Evolutionary conservation across 2,797 vertebrate genomes (phyloP).

Genomic region (Paedocypris micromegethes): DNA sequence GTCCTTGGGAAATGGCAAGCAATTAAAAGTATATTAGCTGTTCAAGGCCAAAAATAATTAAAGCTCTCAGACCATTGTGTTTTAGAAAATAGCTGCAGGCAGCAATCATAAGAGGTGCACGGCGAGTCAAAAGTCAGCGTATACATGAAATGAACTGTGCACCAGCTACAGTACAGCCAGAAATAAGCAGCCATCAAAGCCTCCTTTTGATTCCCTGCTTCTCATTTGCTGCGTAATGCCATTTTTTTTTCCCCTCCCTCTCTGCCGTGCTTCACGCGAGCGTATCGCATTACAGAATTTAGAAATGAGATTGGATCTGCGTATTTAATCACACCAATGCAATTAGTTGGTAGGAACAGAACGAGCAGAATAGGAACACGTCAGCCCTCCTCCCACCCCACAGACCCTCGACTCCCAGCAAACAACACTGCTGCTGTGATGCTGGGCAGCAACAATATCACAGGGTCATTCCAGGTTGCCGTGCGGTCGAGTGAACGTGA

Average conservation of each 20-base stretch:
- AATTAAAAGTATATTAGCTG: slow-evolving; percentile 65
- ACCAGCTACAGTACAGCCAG: slow-evolving; percentile 21
- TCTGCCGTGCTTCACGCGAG: slow-evolving; percentile 24
- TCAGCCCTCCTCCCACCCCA: background rate
- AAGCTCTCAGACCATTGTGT: slow-evolving; percentile 58
- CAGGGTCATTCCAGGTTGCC: slow-evolving; percentile 1
- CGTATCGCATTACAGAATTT: slow-evolving; percentile 34
- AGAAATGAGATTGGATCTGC: slow-evolving; percentile 48
- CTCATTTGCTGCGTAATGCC: slow-evolving; percentile 31
- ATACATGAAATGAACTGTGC: slow-evolving; percentile 32
- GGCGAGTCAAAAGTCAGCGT: slow-evolving; percentile 34
- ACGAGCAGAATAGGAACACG: slow-evolving; percentile 26
- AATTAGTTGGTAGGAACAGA: slow-evolving; percentile 36
- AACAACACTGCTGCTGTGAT: background rate
- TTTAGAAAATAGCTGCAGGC: slow-evolving; percentile 56
- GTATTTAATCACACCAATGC: slow-evolving; percentile 46
- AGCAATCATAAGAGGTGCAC: slow-evolving; percentile 49
- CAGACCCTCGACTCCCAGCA: background rate
- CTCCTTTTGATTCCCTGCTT: slow-evolving; percentile 44
- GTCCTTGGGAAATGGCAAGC: slow-evolving; percentile 56
- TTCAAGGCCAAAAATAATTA: slow-evolving; percentile 65
- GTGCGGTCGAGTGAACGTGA: slow-evolving; percentile 14
- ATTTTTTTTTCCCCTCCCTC: slow-evolving; percentile 9
- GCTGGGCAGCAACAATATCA: background rate
- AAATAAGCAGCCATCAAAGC: slow-evolving; percentile 43